These are phyloP conservation scores for Eulemur rufifrons DNA, from an alignment of 2,113 vertebrate species.

Conservation along the genomic window DNA sequence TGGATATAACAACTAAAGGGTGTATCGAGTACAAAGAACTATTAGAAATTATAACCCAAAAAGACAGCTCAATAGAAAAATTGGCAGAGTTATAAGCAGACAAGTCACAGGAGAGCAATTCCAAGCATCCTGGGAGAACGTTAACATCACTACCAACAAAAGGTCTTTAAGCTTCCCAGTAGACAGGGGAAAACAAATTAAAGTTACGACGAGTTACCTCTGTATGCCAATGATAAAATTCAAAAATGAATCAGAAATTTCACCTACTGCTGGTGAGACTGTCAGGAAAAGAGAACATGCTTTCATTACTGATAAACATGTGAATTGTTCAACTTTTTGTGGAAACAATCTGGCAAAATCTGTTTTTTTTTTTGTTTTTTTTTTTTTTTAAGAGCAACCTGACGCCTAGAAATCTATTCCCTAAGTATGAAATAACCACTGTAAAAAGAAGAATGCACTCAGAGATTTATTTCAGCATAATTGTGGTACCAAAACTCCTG, in stretches of 20 bases:
- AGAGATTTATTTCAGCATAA: neutral
- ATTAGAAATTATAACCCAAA: neutral
- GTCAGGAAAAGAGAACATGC: neutral
- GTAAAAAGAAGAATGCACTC: neutral
- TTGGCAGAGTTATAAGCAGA: neutral
- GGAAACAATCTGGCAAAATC: neutral
- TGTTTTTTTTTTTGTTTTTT: neutral
- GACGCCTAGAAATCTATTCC: neutral
- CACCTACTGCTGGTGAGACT: neutral
- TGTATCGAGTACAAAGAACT: neutral
- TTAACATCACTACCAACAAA: neutral
- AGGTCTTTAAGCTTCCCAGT: neutral
- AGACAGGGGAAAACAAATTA: neutral
- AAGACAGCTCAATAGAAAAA: neutral
- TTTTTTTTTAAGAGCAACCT: neutral
- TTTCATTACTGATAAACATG: neutral
- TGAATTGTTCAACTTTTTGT: neutral
- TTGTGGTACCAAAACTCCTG: neutral
- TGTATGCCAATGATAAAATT: neutral
- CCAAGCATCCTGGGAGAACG: neutral
- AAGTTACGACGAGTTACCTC: neutral
- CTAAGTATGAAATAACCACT: neutral
- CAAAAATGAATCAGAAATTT: neutral
- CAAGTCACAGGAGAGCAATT: neutral
- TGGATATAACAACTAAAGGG: neutral